A percentile compares a stretch with the other conserved stretches of the same genome.
phyloP scores from a whole-genome alignment of 2,888 invertebrate species.

The Arrhopalites spinosus region DNA sequence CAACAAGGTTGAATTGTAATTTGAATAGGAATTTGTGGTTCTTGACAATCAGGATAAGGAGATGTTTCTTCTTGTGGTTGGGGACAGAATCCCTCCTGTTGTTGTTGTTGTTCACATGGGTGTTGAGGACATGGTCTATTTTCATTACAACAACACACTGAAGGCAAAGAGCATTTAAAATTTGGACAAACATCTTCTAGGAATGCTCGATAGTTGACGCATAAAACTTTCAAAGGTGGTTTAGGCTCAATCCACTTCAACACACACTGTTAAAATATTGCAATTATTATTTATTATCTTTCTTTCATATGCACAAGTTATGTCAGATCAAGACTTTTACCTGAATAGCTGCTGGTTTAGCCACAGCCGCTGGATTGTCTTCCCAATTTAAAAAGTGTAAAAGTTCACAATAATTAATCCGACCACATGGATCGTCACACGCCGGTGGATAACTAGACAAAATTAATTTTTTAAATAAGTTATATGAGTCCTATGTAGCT shows the following conservation, averaged over 20 bases:
- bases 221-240: slow-evolving; percentile 50
- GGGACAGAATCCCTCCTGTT: slow-evolving; percentile 5
- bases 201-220: slow-evolving; percentile 53
- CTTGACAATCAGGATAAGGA: slow-evolving; percentile 40
- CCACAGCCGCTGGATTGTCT: slow-evolving; percentile 63
- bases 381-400: slow-evolving; percentile 73
- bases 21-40: slow-evolving; percentile 45
- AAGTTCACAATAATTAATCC: slow-evolving; percentile 70
- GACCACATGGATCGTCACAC: slow-evolving; percentile 46
- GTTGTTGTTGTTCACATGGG: slow-evolving; percentile 11
- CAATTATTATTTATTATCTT: neutral
- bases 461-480: neutral
- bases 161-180: slow-evolving; percentile 51
- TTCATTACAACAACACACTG: slow-evolving; percentile 49
- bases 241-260: slow-evolving; percentile 53
- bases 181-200: slow-evolving; percentile 53
- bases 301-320: neutral
- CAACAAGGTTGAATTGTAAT: slow-evolving; percentile 49
- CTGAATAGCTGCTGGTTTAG: slow-evolving; percentile 63
- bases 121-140: slow-evolving; percentile 48
- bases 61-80: slow-evolving; percentile 21
- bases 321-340: slow-evolving; percentile 57
- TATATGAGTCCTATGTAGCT: neutral
- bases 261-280: slow-evolving; percentile 34
- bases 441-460: slow-evolving; percentile 48